Evolutionary conservation across 2,797 vertebrate genomes (phyloP).

Genomic region (Trematomus bernacchii): DNA sequence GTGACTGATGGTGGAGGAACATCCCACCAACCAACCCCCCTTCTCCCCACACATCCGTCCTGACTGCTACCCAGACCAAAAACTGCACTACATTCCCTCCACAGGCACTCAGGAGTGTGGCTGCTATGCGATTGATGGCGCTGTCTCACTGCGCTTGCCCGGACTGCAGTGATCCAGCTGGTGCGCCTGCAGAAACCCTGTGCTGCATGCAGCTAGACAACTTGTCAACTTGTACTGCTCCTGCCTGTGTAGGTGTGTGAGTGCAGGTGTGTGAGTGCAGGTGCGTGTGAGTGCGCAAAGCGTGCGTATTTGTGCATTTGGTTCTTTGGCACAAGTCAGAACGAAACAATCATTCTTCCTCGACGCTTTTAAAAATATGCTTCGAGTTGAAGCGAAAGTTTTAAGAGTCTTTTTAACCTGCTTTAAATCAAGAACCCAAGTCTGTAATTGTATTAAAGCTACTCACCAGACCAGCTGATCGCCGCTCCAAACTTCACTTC

Average conservation of each 20-base stretch:
- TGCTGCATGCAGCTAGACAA: conserved; percentile 58
- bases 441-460: conserved; percentile 9
- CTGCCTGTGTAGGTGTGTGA: not conserved
- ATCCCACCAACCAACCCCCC: conserved; percentile 34
- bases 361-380: not conserved
- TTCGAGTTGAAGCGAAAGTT: conserved; percentile 49
- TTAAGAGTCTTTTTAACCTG: not conserved
- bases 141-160: conserved; percentile 82
- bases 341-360: not conserved
- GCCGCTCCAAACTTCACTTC: conserved; percentile 81
- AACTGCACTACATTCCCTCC: conserved; percentile 27
- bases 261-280: not conserved
- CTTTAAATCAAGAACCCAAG: not conserved
- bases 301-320: conserved; percentile 47
- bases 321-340: conserved; percentile 38
- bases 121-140: conserved; percentile 84
- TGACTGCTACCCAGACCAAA: conserved; percentile 24
- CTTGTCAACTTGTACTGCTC: conserved; percentile 52
- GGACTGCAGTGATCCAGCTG: conserved; percentile 68
- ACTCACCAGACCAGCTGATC: conserved; percentile 88
- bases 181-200: conserved; percentile 54
- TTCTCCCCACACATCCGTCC: conserved; percentile 12
- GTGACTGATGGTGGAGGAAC: conserved; percentile 53
- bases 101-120: conserved; percentile 49
- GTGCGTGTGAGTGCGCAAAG: not conserved